Conservation (phyloP, 2,888 invertebrate genomes). For the Leptodirus hochenwartii region DNA sequence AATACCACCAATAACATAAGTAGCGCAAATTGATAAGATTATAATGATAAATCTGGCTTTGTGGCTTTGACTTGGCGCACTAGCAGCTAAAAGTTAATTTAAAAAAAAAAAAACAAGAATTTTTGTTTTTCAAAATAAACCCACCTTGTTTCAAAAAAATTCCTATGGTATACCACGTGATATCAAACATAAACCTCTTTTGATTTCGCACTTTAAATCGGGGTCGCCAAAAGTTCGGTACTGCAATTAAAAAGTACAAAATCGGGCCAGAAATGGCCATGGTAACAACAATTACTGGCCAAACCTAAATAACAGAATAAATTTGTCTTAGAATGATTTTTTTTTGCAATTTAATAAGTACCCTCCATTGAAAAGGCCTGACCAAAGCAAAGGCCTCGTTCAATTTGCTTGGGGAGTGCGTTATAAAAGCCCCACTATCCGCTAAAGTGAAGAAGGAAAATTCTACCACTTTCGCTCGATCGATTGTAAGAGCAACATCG, state of each 20-base stretch:
- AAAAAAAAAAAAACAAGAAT: background rate
- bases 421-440: slow-evolving; percentile 59
- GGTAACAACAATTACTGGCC: slow-evolving; percentile 50
- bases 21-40: slow-evolving; percentile 52
- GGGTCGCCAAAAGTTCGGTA: slow-evolving; percentile 38
- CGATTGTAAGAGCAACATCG: slow-evolving; percentile 56
- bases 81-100: slow-evolving; percentile 28
- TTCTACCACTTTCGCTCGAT: slow-evolving; percentile 50
- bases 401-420: slow-evolving; percentile 51
- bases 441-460: slow-evolving; percentile 60
- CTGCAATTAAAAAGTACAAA: slow-evolving; percentile 45
- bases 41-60: slow-evolving; percentile 51
- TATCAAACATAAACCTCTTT: slow-evolving; percentile 32
- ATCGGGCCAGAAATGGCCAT: slow-evolving; percentile 48
- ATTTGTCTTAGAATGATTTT: slow-evolving; percentile 3
- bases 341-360: slow-evolving; percentile 17
- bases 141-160: slow-evolving; percentile 54
- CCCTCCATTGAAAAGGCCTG: slow-evolving; percentile 55
- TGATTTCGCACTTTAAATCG: slow-evolving; percentile 22
- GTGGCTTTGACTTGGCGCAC: slow-evolving; percentile 40
- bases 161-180: slow-evolving; percentile 56
- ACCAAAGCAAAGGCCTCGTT: slow-evolving; percentile 58
- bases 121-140: slow-evolving; percentile 16
- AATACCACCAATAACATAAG: slow-evolving; percentile 61
- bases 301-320: slow-evolving; percentile 31